Percentiles rank a stretch among this genome's conserved stretches.
Conservation (phyloP, 2,113 vertebrate genomes). For the Melanostigma gelatinosum region DNA sequence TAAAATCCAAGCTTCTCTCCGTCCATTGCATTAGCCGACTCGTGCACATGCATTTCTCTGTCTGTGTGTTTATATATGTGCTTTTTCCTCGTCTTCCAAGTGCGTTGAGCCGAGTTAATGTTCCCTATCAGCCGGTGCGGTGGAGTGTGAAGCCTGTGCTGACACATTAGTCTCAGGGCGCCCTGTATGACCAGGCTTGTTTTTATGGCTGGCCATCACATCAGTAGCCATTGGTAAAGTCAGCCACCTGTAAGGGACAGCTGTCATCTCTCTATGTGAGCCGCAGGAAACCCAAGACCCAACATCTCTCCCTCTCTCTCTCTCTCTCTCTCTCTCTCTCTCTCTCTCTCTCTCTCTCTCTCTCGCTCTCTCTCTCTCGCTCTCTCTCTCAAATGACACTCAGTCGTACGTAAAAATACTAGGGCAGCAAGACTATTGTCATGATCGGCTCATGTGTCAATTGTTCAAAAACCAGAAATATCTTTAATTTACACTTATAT, state of each 20-base stretch:
- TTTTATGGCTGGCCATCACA: conserved; percentile 36
- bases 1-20: neutral
- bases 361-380: too few species aligned
- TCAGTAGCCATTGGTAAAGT: conserved; percentile 52
- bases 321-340: too few species aligned
- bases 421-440: neutral
- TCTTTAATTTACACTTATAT: neutral
- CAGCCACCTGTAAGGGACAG: conserved; percentile 55
- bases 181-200: conserved; percentile 20
- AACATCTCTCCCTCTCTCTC: neutral
- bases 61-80: conserved; percentile 16
- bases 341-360: neutral
- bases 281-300: conserved; percentile 14
- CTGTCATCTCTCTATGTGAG: conserved; percentile 40
- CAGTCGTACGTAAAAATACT: neutral
- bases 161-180: conserved; percentile 60
- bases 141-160: conserved; percentile 46
- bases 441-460: neutral
- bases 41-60: neutral
- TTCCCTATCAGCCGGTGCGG: conserved; percentile 24
- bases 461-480: neutral
- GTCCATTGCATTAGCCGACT: neutral
- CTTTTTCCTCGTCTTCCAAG: neutral
- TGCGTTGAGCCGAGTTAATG: conserved; percentile 29
- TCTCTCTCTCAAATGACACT: conserved; percentile 1